Evolutionary conservation across 2,797 vertebrate species (phyloP).

Genomic region (Melanotaenia boesemani): DNA sequence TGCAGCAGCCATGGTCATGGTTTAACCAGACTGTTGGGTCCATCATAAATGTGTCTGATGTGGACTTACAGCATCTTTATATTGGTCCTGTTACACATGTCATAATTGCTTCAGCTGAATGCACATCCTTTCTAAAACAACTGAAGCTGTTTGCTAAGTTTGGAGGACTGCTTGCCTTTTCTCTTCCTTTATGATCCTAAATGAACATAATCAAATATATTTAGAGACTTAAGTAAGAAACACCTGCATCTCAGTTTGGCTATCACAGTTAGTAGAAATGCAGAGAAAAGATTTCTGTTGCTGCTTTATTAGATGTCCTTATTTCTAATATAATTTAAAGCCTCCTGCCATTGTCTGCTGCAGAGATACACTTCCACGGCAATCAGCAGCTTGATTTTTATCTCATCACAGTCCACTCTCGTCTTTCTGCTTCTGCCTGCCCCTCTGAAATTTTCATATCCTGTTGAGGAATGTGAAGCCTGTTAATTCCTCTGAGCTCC

Average conservation of each 20-base stretch:
- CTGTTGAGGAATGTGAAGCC: conserved; percentile 41
- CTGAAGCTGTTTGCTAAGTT: accelerated
- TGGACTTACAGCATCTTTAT: not conserved
- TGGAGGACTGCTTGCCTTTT: not conserved
- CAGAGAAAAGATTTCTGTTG: not conserved
- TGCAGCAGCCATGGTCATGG: too few species aligned
- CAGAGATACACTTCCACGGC: not conserved
- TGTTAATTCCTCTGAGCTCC: conserved; percentile 52
- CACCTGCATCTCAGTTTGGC: not conserved
- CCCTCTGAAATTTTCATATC: conserved; percentile 3
- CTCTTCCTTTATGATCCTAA: not conserved
- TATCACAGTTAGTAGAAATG: not conserved
- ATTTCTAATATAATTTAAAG: not conserved
- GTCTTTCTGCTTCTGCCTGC: not conserved
- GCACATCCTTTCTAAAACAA: not conserved
- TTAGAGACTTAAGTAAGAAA: not conserved
- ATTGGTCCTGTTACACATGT: not conserved
- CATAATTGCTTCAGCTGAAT: not conserved
- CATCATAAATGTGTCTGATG: not conserved
- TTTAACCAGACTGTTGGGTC: too few species aligned
- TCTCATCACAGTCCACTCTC: not conserved
- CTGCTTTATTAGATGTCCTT: not conserved
- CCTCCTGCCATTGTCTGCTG: not conserved
- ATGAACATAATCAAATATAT: not conserved
- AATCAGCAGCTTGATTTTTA: conserved; percentile 7